A percentile compares a stretch with the other conserved stretches of the same genome.
Conservation (phyloP, 2,797 vertebrate species). For the Onychomys torridus region DNA sequence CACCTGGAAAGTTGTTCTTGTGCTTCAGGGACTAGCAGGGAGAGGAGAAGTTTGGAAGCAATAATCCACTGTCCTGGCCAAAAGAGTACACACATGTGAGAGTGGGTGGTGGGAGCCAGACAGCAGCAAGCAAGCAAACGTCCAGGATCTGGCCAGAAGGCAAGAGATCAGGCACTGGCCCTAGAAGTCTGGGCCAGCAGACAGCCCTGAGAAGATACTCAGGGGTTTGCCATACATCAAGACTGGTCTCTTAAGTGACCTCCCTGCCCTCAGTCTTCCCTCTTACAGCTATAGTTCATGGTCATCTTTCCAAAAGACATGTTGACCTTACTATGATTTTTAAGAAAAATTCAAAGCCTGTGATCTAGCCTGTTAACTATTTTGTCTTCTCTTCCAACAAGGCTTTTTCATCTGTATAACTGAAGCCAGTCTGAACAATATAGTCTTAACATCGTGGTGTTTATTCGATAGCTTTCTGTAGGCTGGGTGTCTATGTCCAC, state of each 20-base stretch:
- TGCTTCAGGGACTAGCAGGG: conserved; percentile 49
- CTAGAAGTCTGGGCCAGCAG: conserved; percentile 46
- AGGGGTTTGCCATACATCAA: conserved; percentile 15
- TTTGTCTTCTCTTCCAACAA: background rate
- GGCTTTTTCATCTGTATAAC: background rate
- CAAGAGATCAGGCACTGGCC: conserved; percentile 26
- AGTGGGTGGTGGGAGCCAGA: conserved; percentile 68
- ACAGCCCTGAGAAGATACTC: conserved; percentile 14
- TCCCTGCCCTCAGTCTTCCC: background rate
- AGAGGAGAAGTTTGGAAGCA: conserved; percentile 70
- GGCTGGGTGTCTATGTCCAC: background rate
- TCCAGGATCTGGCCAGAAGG: conserved; percentile 14
- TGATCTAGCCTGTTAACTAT: background rate
- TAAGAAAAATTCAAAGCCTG: conserved; percentile 43
- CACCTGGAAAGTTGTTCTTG: conserved; percentile 66
- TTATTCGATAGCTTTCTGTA: background rate
- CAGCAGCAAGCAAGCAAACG: conserved; percentile 56
- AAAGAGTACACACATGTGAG: conserved; percentile 60
- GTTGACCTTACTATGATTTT: conserved; percentile 32
- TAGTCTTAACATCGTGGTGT: background rate
- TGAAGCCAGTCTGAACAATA: background rate
- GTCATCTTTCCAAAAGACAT: conserved; percentile 34
- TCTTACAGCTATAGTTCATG: background rate
- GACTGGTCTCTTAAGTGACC: background rate
- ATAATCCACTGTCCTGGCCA: conserved; percentile 51